Percentiles rank a stretch among this genome's conserved stretches.
phyloP scores from a whole-genome alignment of 2,797 vertebrate genomes.

The Hippoglossus hippoglossus region DNA sequence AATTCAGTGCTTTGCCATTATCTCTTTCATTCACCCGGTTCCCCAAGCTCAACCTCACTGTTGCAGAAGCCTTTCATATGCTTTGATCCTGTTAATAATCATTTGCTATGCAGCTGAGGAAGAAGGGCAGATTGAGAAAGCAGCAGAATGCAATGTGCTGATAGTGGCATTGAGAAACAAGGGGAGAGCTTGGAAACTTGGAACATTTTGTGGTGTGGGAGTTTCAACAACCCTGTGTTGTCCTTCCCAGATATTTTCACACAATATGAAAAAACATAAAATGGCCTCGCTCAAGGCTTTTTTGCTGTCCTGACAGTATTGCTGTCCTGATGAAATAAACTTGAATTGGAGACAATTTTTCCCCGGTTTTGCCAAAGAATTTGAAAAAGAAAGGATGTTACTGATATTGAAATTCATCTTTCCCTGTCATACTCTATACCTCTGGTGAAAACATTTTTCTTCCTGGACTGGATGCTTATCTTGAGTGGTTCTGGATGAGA shows the following conservation, averaged over 20 bases:
- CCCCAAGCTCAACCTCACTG: slow-evolving; percentile 62
- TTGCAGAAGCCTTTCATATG: slow-evolving; percentile 54
- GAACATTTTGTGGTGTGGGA: slow-evolving; percentile 38
- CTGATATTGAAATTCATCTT: slow-evolving; percentile 8
- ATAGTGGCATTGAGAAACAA: slow-evolving; percentile 36
- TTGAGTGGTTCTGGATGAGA: slow-evolving; percentile 34
- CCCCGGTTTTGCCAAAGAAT: not conserved
- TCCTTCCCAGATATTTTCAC: slow-evolving; percentile 38
- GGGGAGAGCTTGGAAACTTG: slow-evolving; percentile 5
- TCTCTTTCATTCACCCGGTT: slow-evolving; percentile 65
- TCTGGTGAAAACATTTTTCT: slow-evolving; percentile 27
- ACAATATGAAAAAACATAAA: slow-evolving; percentile 18
- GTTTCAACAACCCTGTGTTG: slow-evolving; percentile 39
- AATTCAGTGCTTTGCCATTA: slow-evolving; percentile 54
- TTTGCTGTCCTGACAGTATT: slow-evolving; percentile 16
- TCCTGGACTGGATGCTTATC: slow-evolving; percentile 43
- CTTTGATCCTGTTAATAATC: slow-evolving; percentile 78
- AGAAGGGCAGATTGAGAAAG: slow-evolving; percentile 60
- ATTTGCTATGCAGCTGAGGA: slow-evolving; percentile 60
- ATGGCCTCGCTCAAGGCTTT: slow-evolving; percentile 3
- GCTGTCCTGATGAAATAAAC: not conserved
- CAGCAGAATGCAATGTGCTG: slow-evolving; percentile 53
- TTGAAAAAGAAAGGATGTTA: not conserved
- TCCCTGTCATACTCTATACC: not conserved
- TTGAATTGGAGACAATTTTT: not conserved